These are phyloP conservation scores for Prietella phreatophila DNA, from an alignment of 2,113 vertebrate species.

Conservation along the genomic window DNA sequence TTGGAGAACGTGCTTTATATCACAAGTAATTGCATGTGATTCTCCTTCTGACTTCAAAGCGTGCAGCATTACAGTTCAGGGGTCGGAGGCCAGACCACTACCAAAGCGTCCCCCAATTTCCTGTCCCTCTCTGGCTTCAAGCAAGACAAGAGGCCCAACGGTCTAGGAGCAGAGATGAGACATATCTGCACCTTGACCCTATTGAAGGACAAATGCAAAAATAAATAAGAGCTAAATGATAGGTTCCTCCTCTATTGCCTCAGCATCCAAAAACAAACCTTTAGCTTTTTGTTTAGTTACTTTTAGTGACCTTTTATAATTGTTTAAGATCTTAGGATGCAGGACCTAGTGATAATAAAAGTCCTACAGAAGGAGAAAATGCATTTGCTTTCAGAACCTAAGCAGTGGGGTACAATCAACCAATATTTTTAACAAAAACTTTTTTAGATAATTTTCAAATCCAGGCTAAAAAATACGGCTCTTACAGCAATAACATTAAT, in stretches of 20 bases:
- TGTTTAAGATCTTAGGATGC: background rate
- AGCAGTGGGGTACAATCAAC: background rate
- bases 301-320: background rate
- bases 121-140: conserved; percentile 67
- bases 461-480: background rate
- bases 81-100: conserved; percentile 68
- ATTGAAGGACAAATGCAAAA: conserved; percentile 22
- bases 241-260: background rate
- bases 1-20: conserved; percentile 65
- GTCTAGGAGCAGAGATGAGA: conserved; percentile 25
- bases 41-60: conserved; percentile 71
- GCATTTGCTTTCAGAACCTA: background rate
- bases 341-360: background rate
- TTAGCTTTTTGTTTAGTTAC: background rate
- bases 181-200: conserved; percentile 19
- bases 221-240: background rate
- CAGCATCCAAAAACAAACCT: background rate
- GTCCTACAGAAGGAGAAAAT: background rate
- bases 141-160: conserved; percentile 47
- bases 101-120: conserved; percentile 68
- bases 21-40: conserved; percentile 69
- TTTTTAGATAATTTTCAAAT: background rate
- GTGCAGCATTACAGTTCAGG: conserved; percentile 59
- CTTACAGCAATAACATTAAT: background rate
- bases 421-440: background rate